Evolutionary conservation across 1,140 invertebrate species (phyloP).

Genomic region (Trialeurodes vaporariorum): DNA sequence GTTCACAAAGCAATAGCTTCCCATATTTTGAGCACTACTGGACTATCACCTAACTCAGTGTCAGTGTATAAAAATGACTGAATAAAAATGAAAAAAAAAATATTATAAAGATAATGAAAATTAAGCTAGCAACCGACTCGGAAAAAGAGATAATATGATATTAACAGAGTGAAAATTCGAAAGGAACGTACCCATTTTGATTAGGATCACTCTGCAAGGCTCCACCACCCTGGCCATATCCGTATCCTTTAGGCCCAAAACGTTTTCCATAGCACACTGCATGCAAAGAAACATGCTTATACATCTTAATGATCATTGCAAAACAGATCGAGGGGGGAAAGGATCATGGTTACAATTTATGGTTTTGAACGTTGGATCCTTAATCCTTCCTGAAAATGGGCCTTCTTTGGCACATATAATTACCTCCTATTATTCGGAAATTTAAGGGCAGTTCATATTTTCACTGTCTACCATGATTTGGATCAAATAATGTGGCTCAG

Average conservation of each 20-base stretch:
- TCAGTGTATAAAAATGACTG: neutral
- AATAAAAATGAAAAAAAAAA: slow-evolving; percentile 2
- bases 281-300: slow-evolving; percentile 13
- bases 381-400: too few relatives aligned
- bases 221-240: slow-evolving; percentile 82
- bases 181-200: slow-evolving; percentile 26
- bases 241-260: slow-evolving; percentile 89
- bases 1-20: too few relatives aligned
- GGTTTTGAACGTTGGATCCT: too few relatives aligned
- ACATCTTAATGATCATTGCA: too few relatives aligned
- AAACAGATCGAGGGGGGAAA: too few relatives aligned
- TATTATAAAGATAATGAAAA: slow-evolving; percentile 3
- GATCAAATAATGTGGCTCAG: too few relatives aligned
- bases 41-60: slow-evolving; percentile 3
- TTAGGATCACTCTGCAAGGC: slow-evolving; percentile 73
- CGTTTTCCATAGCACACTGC: slow-evolving; percentile 86
- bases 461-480: too few relatives aligned
- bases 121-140: slow-evolving; percentile 32
- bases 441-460: too few relatives aligned
- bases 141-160: slow-evolving; percentile 29
- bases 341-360: too few relatives aligned
- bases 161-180: slow-evolving; percentile 19
- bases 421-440: too few relatives aligned
- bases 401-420: too few relatives aligned
- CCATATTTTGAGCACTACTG: too few relatives aligned